Conservation (phyloP, 2,113 vertebrate species). For the Indicator indicator region DNA sequence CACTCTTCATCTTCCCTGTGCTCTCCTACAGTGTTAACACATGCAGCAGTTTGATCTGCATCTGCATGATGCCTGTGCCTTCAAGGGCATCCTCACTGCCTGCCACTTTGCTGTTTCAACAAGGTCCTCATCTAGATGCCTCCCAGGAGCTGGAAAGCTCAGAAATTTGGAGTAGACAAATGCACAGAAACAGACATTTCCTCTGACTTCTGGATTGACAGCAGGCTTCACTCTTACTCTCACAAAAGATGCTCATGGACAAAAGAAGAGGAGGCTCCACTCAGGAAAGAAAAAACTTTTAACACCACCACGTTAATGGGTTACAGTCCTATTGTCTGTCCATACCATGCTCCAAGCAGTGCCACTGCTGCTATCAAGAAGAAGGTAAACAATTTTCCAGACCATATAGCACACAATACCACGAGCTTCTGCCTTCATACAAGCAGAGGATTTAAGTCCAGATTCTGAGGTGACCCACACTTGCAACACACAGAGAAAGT, state of each 20-base stretch:
- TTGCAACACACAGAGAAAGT: not conserved
- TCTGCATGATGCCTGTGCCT: not conserved
- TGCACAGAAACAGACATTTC: not conserved
- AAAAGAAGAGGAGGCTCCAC: not conserved
- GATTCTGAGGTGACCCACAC: not conserved
- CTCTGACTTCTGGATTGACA: not conserved
- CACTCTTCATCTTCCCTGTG: not conserved
- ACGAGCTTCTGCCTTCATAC: not conserved
- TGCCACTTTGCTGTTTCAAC: not conserved
- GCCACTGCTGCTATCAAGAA: not conserved
- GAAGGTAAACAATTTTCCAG: not conserved
- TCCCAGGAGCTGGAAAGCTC: not conserved
- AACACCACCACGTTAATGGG: not conserved
- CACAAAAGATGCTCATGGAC: not conserved
- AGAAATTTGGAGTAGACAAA: not conserved
- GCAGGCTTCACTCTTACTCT: not conserved
- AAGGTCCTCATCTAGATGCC: not conserved
- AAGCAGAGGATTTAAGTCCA: not conserved
- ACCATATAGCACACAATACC: rapidly evolving
- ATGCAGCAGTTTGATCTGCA: not conserved
- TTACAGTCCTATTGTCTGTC: not conserved
- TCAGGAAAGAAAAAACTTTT: not conserved
- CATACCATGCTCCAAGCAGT: not conserved
- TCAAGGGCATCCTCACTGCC: not conserved
- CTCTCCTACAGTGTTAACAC: not conserved